Evolutionary conservation across 2,888 invertebrate genomes (phyloP), one percentile per base, ranked within the genome.

Genomic region (Ferrisia virgata): DNA sequence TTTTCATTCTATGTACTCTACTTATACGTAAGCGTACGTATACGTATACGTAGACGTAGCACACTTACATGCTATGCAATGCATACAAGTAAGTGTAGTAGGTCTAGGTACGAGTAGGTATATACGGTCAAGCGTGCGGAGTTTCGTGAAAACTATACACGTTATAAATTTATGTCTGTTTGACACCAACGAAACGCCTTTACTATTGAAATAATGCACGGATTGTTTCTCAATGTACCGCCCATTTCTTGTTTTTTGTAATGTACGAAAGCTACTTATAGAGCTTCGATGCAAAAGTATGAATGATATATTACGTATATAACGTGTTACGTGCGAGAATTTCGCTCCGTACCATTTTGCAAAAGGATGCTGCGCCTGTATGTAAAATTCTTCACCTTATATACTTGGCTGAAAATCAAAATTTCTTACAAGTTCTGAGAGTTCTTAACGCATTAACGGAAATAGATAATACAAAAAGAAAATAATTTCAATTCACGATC

Each of bases 111-210:
- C 47, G 47, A n/a, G n/a, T 47, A 47, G 11, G 31, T 15, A 15
- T 58, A 8, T 76, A 18, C 72, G 72, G 31, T 36, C 72, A 36
- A 76, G 72, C 36, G 72, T 13, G 72, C n/a, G 18, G 36, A 76
- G 72, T 76, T 76, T 76, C 72, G 72, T 76, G 36, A 53, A 43
- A 80, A 47, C 80, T 47, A n/a, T 43, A 47, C 47, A 69, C 58
- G 58, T 82, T 82, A 82, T 82, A 82, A 82, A 82, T 82, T 82
- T 82, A 58, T 64, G 82, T 64, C 82, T 58, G 64, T 82, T 82
- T 82, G 53, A 58, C 58, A 64, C 64, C 53, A 18, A 33, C 64
- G 82, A 36, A 82, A 82, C 82, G 82, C 82, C 82, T 82, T 82
- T 64, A n/a, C 82, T 36, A 82, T 82, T 82, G 58, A 82, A 82